phyloP scores from a whole-genome alignment of 2,797 vertebrate genomes.

The Brachyrhaphis roseni region DNA sequence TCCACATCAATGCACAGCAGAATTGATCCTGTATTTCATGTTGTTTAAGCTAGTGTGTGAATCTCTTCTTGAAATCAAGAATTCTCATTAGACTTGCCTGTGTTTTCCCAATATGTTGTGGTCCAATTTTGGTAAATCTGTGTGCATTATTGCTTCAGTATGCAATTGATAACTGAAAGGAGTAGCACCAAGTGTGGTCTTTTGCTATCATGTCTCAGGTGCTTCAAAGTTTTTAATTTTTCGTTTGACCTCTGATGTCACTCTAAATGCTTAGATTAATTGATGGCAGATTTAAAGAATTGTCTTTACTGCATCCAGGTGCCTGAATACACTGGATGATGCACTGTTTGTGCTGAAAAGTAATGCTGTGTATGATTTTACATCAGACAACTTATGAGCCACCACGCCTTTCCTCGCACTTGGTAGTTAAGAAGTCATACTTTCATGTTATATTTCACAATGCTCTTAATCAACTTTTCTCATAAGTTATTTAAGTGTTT shows the following conservation, averaged over 20 bases:
- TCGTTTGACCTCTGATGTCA: neutral
- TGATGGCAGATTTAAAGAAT: neutral
- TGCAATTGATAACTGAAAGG: too few species aligned
- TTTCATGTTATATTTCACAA: neutral
- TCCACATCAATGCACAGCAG: neutral
- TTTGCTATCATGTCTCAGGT: neutral
- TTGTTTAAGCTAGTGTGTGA: neutral
- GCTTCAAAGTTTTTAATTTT: neutral
- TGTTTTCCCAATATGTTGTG: neutral
- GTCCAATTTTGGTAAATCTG: neutral
- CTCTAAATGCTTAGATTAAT: neutral
- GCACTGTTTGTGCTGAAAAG: neutral
- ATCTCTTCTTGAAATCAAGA: neutral
- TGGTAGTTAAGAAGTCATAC: neutral
- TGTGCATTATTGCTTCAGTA: neutral
- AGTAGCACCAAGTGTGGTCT: neutral
- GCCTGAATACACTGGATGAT: neutral
- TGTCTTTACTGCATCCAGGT: neutral
- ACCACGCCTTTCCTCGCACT: neutral
- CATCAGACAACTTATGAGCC: neutral
- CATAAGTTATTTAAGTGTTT: neutral
- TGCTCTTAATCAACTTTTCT: neutral
- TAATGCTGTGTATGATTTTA: neutral
- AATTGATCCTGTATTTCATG: neutral
- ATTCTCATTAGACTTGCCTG: neutral